A percentile compares a stretch with the other conserved stretches of the same genome.
These are phyloP conservation scores for Eurystomus glaucurus DNA, from an alignment of 2,797 vertebrate genomes.

Conservation along the genomic window DNA sequence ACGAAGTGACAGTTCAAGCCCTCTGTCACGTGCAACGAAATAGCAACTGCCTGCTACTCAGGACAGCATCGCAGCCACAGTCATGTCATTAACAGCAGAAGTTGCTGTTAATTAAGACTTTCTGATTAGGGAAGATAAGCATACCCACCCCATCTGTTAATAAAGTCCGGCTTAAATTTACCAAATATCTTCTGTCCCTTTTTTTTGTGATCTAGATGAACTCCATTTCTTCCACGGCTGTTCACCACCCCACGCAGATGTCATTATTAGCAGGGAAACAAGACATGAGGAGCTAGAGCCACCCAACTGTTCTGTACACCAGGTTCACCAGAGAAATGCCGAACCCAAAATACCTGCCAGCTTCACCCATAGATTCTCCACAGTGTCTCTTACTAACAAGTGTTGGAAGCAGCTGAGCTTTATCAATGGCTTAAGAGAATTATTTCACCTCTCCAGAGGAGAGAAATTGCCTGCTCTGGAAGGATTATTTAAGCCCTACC, in stretches of 20 bases:
- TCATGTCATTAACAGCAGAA: background rate
- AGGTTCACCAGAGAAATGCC: background rate
- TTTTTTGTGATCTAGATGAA: background rate
- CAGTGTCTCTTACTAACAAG: background rate
- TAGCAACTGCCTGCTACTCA: background rate
- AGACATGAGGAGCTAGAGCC: background rate
- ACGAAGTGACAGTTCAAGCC: background rate
- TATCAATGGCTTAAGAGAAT: background rate
- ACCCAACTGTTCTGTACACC: background rate
- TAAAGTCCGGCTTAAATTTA: background rate
- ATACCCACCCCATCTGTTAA: background rate
- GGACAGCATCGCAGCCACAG: background rate
- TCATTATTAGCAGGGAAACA: background rate
- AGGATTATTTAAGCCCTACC: constrained; percentile 8
- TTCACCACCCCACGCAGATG: background rate
- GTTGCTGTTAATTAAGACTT: background rate
- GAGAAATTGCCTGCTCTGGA: background rate
- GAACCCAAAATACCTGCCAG: background rate
- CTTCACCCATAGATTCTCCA: background rate
- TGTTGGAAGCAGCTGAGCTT: background rate
- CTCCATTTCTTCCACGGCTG: background rate
- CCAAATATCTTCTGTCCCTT: background rate
- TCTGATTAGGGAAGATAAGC: background rate
- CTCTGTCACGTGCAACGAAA: background rate
- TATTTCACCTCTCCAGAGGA: background rate